These are phyloP conservation scores for Malurus splendens DNA, from an alignment of 2,797 vertebrate species.

Conservation along the genomic window DNA sequence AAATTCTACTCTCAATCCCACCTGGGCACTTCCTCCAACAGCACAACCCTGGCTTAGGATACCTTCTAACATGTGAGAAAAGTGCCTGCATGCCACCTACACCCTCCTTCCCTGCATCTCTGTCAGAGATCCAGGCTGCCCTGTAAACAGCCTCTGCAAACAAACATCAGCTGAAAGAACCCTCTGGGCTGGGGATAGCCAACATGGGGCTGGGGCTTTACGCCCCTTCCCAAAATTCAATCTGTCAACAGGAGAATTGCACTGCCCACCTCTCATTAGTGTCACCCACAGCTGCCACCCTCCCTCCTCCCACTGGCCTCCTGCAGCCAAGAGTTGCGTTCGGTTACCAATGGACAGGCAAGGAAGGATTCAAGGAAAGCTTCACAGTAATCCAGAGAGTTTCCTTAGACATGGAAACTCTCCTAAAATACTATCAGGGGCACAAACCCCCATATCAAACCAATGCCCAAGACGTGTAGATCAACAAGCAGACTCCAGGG, in stretches of 20 bases:
- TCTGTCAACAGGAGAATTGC: neutral
- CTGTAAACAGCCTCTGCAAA: neutral
- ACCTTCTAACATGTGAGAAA: neutral
- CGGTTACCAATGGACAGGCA: neutral
- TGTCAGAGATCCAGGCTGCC: neutral
- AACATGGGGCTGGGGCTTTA: rapidly evolving
- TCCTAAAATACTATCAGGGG: neutral
- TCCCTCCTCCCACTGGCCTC: neutral
- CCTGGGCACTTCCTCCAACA: neutral
- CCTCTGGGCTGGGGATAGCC: neutral
- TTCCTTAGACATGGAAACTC: neutral
- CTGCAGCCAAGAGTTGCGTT: neutral
- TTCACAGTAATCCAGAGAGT: conserved; percentile 50
- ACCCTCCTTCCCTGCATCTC: neutral
- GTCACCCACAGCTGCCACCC: neutral
- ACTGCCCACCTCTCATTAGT: neutral
- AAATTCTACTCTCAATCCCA: neutral
- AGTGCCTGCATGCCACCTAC: neutral
- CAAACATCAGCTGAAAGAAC: neutral
- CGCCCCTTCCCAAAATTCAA: neutral
- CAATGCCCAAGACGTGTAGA: rapidly evolving
- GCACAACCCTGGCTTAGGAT: neutral
- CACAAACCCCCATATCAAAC: neutral
- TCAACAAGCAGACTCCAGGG: rapidly evolving
- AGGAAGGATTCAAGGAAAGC: neutral